phyloP scores from a whole-genome alignment of 2,888 invertebrate species.

The Drosophila mettleri region DNA sequence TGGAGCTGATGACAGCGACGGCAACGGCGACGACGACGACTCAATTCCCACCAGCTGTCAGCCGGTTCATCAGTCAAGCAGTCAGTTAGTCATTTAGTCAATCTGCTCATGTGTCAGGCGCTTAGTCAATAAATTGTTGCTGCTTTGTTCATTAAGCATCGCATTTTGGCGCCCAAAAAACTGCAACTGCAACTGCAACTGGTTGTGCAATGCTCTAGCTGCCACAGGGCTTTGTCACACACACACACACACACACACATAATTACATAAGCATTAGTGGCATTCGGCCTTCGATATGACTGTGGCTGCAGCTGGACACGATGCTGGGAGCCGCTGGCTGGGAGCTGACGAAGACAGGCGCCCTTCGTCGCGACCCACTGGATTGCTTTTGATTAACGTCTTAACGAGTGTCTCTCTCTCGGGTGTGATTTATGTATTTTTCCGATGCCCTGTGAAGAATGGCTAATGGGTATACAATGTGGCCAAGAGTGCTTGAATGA shows the following conservation, averaged over 20 bases:
- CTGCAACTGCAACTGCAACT: conserved; percentile 36
- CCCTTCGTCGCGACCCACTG: conserved; percentile 58
- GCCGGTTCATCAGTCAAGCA: conserved; percentile 53
- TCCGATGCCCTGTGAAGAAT: conserved; percentile 5
- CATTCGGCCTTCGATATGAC: conserved; percentile 71
- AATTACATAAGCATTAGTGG: conserved; percentile 73
- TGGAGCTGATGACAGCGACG: conserved; percentile 12
- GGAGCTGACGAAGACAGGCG: conserved; percentile 49
- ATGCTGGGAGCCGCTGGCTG: conserved; percentile 11
- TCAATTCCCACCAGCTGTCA: conserved; percentile 73
- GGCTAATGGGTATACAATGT: too few species aligned
- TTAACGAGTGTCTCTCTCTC: conserved; percentile 66
- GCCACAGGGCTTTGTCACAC: conserved; percentile 31
- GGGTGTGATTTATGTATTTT: conserved; percentile 71
- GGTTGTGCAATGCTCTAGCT: conserved; percentile 44
- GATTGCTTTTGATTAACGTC: conserved; percentile 78
- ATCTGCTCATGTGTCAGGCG: conserved; percentile 45
- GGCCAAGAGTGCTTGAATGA: fast-evolving
- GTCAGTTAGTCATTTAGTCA: conserved; percentile 67
- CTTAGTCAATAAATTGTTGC: conserved; percentile 78
- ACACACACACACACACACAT: conserved; percentile 21
- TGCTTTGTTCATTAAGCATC: conserved; percentile 66
- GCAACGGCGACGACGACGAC: conserved; percentile 47
- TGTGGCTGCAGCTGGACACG: conserved; percentile 49
- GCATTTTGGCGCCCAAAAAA: conserved; percentile 55